Conservation (phyloP, 2,888 invertebrate species). For the Trichogramma evanescens region DNA sequence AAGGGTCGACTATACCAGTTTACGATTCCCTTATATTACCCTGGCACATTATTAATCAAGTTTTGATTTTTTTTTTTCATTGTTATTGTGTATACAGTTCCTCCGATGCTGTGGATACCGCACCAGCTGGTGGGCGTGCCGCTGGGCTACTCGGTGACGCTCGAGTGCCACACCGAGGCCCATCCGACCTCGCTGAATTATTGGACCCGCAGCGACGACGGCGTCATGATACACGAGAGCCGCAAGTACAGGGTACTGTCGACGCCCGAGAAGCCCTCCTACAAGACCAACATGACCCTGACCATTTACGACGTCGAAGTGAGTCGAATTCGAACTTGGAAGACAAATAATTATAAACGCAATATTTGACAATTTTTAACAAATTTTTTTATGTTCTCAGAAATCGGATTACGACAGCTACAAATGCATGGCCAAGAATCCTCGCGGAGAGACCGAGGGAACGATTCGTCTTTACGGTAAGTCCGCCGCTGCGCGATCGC, state of each 20-base stretch:
- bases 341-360: too few species aligned
- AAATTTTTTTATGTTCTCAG: too few species aligned
- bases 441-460: conserved; percentile 84
- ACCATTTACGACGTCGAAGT: conserved; percentile 65
- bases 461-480: conserved; percentile 83
- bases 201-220: conserved; percentile 75
- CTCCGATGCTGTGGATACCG: conserved; percentile 87
- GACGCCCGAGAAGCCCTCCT: conserved; percentile 66
- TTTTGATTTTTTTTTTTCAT: neutral
- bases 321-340: too few species aligned
- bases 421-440: conserved; percentile 85
- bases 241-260: conserved; percentile 60
- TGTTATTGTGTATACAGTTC: conserved; percentile 57
- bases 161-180: conserved; percentile 86
- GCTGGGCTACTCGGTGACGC: conserved; percentile 71
- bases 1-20: too few species aligned
- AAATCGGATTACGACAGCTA: conserved; percentile 79
- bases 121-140: conserved; percentile 85
- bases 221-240: conserved; percentile 83
- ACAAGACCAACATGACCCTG: conserved; percentile 83
- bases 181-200: conserved; percentile 86
- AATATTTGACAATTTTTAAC: too few species aligned
- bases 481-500: conserved; percentile 42
- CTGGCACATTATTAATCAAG: neutral
- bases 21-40: too few species aligned